These are phyloP conservation scores for Leucania comma DNA, from an alignment of 2,888 invertebrate genomes.

Conservation along the genomic window DNA sequence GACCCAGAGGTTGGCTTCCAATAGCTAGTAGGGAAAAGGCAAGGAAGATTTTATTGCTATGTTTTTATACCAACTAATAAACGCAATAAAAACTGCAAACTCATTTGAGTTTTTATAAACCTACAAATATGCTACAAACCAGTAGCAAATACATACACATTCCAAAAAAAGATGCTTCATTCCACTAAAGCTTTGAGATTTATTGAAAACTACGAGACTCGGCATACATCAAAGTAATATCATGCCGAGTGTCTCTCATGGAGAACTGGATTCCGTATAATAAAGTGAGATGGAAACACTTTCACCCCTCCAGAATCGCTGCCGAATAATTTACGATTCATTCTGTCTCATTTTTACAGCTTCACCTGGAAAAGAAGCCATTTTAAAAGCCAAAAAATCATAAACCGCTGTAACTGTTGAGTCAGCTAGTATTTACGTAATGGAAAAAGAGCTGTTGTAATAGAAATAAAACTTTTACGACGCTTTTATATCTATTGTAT, in stretches of 20 bases:
- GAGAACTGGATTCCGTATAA: conserved; percentile 40
- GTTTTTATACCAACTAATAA: too few species aligned
- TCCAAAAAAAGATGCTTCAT: background rate
- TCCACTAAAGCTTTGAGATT: conserved; percentile 13
- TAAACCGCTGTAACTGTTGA: conserved; percentile 59
- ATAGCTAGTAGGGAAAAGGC: too few species aligned
- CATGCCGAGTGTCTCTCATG: conserved; percentile 28
- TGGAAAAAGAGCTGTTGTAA: conserved; percentile 61
- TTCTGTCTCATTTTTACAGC: conserved; percentile 59
- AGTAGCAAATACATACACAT: background rate
- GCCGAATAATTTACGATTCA: conserved; percentile 60
- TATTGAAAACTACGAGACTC: conserved; percentile 36
- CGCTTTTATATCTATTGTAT: conserved; percentile 53
- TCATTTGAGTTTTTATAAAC: background rate
- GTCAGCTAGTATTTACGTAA: conserved; percentile 60
- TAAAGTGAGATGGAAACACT: conserved; percentile 43
- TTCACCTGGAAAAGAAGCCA: conserved; percentile 55
- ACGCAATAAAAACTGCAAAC: background rate
- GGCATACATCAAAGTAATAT: conserved; percentile 51
- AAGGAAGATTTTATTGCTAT: too few species aligned
- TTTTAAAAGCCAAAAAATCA: conserved; percentile 56
- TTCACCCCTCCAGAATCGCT: conserved; percentile 7
- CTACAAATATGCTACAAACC: background rate
- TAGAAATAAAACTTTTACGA: conserved; percentile 67
- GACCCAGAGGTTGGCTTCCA: too few species aligned